Base-by-base conservation (phyloP, 2,797 vertebrate species). In the Catostomus latipinnis region DNA sequence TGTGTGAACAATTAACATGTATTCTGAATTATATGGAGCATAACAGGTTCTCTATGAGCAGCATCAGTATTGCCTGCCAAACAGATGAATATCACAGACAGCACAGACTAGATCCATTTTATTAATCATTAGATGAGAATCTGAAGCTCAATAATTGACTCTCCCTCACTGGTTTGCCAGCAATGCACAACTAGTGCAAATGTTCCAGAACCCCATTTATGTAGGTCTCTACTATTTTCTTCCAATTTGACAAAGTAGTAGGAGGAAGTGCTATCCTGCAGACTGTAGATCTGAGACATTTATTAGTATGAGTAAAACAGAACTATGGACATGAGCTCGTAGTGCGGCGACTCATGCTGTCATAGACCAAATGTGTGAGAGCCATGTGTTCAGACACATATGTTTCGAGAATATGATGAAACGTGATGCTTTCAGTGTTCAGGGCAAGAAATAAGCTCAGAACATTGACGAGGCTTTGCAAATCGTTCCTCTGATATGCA, bases 231-330 rank as follows among this genome's bases (percentile, higher is more conserved):
- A 81, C 63, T 82, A 18, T 80, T 60, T 82, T 78, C 43, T 80
- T 80, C 66, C 76, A 75, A 75, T 83, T 83, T 76, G 76, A 70
- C 52, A 60, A 66, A 56, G 50, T 60, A 62, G 58, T 81, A 46
- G 58, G 78, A 70, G 71, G 70, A 82, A 71, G 60, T 75, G 75
- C 56, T 56, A 76, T 68, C 76, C 66, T 70, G 71, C 62, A 65
- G 63, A 78, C 69, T 65, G 63, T 50, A 69, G 22, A 75, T 70
- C 71, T 71, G 67, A 74, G 71, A 79, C 10, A 45, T 75, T 71
- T 69, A 72, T 84, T 71, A 60, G 61, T 65, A 54, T 57, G 67
- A 80, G 76, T 61, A 74, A 79, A 80, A 69, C 72, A 49, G 58
- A 66, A 83, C 12, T 46, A 6, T 45, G 79, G 71, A 53, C 63